These are phyloP conservation scores for Caenorhabditis virilis DNA, from an alignment of 2,888 invertebrate genomes.

Conservation along the genomic window DNA sequence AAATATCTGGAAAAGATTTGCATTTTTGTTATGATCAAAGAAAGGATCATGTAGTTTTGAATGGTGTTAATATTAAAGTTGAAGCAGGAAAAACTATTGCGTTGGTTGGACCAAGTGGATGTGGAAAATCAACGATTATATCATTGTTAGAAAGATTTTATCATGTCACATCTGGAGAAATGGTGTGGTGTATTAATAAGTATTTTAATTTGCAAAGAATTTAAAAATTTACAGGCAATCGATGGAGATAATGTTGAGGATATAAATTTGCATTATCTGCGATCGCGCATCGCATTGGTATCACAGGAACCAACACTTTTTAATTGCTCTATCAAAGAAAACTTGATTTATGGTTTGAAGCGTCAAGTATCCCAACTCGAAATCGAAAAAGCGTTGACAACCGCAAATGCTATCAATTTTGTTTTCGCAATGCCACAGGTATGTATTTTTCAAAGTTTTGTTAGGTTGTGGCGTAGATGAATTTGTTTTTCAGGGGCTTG, in stretches of 20 bases:
- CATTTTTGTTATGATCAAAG: constrained; percentile 30
- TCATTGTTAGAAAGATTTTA: constrained; percentile 80
- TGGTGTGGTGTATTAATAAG: constrained; percentile 69
- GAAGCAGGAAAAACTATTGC: constrained; percentile 69
- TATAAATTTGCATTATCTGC: constrained; percentile 61
- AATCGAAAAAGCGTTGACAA: constrained; percentile 59
- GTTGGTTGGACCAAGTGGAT: constrained; percentile 70
- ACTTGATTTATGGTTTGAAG: constrained; percentile 22
- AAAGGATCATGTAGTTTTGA: constrained; percentile 8
- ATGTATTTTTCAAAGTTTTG: no score
- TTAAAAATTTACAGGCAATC: constrained; percentile 48
- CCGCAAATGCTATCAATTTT: constrained; percentile 71
- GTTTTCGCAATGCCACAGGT: no score
- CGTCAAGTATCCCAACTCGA: constrained; percentile 29
- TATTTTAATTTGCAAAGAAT: background rate
- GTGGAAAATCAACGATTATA: constrained; percentile 70
- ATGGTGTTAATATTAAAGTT: constrained; percentile 71
- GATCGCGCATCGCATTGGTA: constrained; percentile 69
- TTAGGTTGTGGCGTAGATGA: no score
- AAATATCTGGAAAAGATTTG: constrained; percentile 18
- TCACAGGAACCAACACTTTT: constrained; percentile 70
- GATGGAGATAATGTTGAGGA: constrained; percentile 66
- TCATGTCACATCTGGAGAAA: constrained; percentile 77
- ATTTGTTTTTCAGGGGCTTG: no score
- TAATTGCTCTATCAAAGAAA: constrained; percentile 66